Percentiles rank a stretch among this genome's conserved stretches.
Evolutionary conservation across 2,888 invertebrate species (phyloP).

Genomic region (Mesodorylaimus sp.): DNA sequence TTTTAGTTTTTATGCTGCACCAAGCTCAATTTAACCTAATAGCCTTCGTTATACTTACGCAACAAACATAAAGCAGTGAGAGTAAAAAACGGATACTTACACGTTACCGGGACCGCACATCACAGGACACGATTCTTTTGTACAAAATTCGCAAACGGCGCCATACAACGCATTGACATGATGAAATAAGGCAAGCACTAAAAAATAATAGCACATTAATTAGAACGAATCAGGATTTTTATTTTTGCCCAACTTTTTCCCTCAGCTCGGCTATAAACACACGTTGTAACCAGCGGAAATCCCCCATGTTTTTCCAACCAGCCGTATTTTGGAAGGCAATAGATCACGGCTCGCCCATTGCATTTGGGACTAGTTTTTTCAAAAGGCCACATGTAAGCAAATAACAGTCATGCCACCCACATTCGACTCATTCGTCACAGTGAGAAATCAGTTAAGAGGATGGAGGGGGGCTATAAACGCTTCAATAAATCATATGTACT

Average conservation of each 20-base stretch:
- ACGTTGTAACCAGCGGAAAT: neutral
- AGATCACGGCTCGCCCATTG: neutral
- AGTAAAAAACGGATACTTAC: constrained; percentile 36
- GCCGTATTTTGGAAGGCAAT: neutral
- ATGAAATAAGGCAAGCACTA: constrained; percentile 52
- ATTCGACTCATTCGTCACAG: neutral
- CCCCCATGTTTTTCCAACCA: neutral
- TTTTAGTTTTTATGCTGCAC: no score
- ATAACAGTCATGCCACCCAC: no score
- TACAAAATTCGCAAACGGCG: constrained; percentile 95
- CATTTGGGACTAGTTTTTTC: no score
- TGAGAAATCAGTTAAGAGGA: no score
- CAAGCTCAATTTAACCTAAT: no score
- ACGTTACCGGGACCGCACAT: constrained; percentile 89
- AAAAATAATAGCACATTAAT: constrained; percentile 11
- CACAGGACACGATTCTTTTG: constrained; percentile 77
- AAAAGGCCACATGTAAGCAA: no score
- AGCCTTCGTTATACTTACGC: no score
- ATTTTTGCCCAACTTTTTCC: no score
- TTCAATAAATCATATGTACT: no score
- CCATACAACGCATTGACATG: constrained; percentile 97
- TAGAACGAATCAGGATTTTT: neutral
- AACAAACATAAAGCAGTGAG: neutral
- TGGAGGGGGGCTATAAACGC: no score
- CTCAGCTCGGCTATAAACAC: no score